Percentiles rank a stretch among this genome's conserved stretches.
Conservation (phyloP, 1,140 invertebrate species). For the Mamestra configurata region DNA sequence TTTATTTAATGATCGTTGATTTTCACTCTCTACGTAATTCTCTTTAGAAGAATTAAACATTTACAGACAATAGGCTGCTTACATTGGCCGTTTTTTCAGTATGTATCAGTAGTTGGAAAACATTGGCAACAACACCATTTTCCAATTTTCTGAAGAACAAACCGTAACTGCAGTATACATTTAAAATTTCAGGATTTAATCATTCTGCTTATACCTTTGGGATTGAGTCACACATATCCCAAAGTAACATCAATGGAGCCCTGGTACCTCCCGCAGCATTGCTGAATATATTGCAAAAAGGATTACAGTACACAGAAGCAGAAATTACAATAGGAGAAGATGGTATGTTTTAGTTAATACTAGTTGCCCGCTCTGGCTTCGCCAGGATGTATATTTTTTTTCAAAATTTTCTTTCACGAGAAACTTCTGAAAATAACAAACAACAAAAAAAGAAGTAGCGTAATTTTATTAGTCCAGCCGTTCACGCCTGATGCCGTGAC, state of each 20-base stretch:
- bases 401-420: no score
- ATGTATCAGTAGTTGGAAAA: background rate
- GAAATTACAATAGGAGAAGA: conserved; percentile 98
- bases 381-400: no score
- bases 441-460: no score
- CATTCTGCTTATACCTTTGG: conserved; percentile 99
- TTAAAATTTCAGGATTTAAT: conserved; percentile 93
- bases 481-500: no score
- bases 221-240: conserved; percentile 98
- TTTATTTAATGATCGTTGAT: background rate
- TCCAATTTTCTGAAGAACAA: no score
- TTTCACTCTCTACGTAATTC: background rate
- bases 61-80: no score
- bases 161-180: no score
- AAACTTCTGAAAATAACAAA: no score
- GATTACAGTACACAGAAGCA: conserved; percentile 98
- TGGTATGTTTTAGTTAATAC: conserved; percentile 86
- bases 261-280: conserved; percentile 98
- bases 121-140: background rate
- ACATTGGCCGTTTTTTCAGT: background rate
- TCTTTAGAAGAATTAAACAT: no score
- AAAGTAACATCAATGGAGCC: conserved; percentile 99
- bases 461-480: no score
- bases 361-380: no score
- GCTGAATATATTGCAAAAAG: conserved; percentile 98